Conservation (phyloP, 2,888 invertebrate genomes). For the Bellardia pandia region DNA sequence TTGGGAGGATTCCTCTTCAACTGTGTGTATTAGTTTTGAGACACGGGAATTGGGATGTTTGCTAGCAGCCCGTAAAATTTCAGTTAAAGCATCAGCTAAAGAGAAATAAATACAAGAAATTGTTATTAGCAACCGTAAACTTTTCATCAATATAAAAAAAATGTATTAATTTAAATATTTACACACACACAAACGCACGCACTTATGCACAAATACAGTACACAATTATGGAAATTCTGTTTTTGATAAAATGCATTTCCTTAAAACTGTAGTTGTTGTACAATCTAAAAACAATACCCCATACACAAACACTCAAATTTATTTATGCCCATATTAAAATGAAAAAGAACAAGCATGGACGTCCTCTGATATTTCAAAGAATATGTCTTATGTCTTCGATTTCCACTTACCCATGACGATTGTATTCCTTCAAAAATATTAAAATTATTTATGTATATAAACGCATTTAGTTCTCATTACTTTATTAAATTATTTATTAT, state of each 20-base stretch:
- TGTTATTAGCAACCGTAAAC: neutral
- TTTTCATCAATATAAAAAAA: neutral
- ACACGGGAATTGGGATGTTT: slow-evolving; percentile 79
- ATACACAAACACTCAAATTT: neutral
- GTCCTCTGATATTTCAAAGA: neutral
- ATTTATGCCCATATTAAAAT: neutral
- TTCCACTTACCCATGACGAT: slow-evolving; percentile 50
- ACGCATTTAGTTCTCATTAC: neutral
- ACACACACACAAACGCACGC: neutral
- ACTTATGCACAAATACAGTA: neutral
- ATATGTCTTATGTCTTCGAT: neutral
- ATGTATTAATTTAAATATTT: neutral
- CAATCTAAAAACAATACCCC: slow-evolving; percentile 7
- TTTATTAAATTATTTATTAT: neutral
- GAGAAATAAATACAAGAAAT: neutral
- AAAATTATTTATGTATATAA: slow-evolving; percentile 10
- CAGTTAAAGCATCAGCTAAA: slow-evolving; percentile 62
- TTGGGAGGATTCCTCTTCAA: slow-evolving; percentile 76
- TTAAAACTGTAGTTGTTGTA: slow-evolving; percentile 6
- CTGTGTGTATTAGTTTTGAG: slow-evolving; percentile 78
- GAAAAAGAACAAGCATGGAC: neutral
- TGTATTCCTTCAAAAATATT: slow-evolving; percentile 10
- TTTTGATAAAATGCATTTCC: neutral
- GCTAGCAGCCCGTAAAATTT: slow-evolving; percentile 75
- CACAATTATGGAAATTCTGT: neutral